A percentile compares a stretch with the other conserved stretches of the same genome.
Conservation (phyloP, 2,797 vertebrate genomes). For the Gymnopithys bicolor region DNA sequence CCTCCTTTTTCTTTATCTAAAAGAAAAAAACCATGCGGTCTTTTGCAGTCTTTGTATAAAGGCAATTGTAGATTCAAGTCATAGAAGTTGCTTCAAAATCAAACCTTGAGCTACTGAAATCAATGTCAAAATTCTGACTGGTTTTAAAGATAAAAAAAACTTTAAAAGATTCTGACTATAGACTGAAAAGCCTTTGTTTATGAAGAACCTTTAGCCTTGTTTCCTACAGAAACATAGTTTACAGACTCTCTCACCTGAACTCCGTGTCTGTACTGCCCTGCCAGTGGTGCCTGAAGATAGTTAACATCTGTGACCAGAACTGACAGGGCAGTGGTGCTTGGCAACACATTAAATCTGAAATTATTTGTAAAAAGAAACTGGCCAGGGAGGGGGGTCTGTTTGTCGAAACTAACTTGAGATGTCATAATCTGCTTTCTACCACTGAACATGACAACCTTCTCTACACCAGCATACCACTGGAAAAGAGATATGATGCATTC, state of each 20-base stretch:
- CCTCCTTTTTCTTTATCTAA: slow-evolving; percentile 85
- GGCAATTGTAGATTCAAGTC: not conserved
- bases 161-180: not conserved
- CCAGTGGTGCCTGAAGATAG: not conserved
- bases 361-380: not conserved
- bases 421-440: not conserved
- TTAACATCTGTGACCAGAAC: not conserved
- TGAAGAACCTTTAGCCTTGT: not conserved
- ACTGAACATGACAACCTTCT: not conserved
- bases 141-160: not conserved
- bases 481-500: not conserved
- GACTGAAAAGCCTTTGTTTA: not conserved
- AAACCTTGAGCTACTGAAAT: not conserved
- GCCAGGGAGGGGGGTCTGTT: not conserved
- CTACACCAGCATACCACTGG: not conserved
- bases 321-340: not conserved
- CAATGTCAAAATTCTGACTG: not conserved
- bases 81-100: not conserved
- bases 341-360: not conserved
- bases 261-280: not conserved
- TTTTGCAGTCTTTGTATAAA: not conserved
- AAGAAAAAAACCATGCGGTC: not conserved
- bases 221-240: not conserved
- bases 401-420: not conserved
- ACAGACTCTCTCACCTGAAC: not conserved